Evolutionary conservation across 2,113 vertebrate genomes (phyloP).

Genomic region (Myiopsitta monachus): DNA sequence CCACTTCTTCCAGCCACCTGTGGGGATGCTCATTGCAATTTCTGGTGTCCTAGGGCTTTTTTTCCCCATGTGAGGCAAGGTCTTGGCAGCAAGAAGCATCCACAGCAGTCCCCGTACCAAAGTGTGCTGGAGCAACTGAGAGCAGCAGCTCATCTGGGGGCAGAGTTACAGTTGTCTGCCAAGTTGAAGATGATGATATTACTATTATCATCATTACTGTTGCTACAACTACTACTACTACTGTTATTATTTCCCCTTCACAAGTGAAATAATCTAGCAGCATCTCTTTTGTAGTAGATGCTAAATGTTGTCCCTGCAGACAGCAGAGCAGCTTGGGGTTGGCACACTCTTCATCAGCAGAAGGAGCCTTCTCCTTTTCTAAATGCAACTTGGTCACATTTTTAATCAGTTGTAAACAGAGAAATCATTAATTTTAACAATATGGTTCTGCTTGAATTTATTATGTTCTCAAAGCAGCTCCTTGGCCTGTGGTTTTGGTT

Average conservation of each 20-base stretch:
- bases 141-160: not conserved
- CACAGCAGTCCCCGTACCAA: rapidly evolving
- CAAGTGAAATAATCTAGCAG: not conserved
- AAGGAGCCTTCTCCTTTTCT: not conserved
- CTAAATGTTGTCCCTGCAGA: not conserved
- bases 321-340: not conserved
- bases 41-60: not conserved
- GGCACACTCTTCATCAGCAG: not conserved
- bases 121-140: not conserved
- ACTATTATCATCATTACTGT: rapidly evolving
- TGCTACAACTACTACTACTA: not conserved
- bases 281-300: rapidly evolving
- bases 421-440: not conserved
- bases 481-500: not conserved
- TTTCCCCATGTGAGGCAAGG: rapidly evolving
- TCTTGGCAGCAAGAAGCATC: not conserved
- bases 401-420: not conserved
- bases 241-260: not conserved
- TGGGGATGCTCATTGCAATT: not conserved
- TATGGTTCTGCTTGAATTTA: not conserved
- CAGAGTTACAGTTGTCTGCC: not conserved
- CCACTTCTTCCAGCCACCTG: rapidly evolving
- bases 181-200: not conserved
- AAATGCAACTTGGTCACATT: not conserved
- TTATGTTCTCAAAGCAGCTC: rapidly evolving